phyloP scores from a whole-genome alignment of 2,888 invertebrate species.

The Proisotoma minuta region DNA sequence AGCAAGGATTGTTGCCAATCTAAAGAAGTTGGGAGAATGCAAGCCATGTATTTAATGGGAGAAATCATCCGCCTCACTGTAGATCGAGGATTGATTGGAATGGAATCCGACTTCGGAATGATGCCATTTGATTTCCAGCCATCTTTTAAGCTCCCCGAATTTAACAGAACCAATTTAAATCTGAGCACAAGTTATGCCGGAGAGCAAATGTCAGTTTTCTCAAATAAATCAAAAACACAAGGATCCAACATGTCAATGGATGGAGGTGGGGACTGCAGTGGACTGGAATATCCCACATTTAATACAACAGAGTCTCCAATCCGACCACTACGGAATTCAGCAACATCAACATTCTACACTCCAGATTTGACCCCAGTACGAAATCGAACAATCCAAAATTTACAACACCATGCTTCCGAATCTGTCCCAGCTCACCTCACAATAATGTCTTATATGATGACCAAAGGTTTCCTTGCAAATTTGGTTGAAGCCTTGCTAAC shows the following conservation, averaged over 20 bases:
- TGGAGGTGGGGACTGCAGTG: not conserved
- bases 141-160: too few species aligned
- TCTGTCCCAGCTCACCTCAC: not conserved
- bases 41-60: slow-evolving; percentile 43
- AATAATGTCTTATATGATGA: slow-evolving; percentile 30
- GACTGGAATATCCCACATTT: not conserved
- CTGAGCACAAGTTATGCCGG: too few species aligned
- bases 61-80: slow-evolving; percentile 42
- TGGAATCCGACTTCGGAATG: not conserved
- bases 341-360: too few species aligned
- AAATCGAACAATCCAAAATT: too few species aligned
- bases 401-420: not conserved
- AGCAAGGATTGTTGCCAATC: slow-evolving; percentile 40
- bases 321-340: too few species aligned
- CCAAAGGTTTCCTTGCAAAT: slow-evolving; percentile 41
- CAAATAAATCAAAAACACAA: too few species aligned
- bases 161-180: not conserved
- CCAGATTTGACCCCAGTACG: too few species aligned
- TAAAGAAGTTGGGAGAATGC: slow-evolving; percentile 38
- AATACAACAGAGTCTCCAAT: not conserved
- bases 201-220: too few species aligned
- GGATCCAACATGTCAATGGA: too few species aligned
- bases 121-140: too few species aligned
- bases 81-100: slow-evolving; percentile 32
- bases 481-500: slow-evolving; percentile 35